Conservation (phyloP, 2,888 invertebrate genomes). For the Orchesella flavescens region DNA sequence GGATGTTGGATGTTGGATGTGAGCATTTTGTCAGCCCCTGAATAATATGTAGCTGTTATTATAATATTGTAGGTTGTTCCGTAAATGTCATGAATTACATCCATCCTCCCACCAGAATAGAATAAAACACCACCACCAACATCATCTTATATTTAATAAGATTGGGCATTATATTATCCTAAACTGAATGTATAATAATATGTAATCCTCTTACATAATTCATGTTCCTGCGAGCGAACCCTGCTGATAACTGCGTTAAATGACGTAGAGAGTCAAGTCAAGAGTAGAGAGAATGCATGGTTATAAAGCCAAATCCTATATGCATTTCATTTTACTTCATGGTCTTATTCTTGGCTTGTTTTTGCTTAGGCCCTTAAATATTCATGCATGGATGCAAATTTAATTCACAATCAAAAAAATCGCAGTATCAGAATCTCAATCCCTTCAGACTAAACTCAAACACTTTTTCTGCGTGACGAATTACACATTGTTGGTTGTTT, state of each 20-base stretch:
- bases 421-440: neutral
- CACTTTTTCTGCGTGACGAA: conserved; percentile 29
- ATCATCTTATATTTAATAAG: too few species aligned
- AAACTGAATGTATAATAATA: too few species aligned
- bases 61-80: too few species aligned
- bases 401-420: neutral
- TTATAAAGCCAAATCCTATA: too few species aligned
- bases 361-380: conserved; percentile 30
- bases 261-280: too few species aligned
- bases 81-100: too few species aligned
- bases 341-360: conserved; percentile 34
- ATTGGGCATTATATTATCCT: conserved; percentile 13
- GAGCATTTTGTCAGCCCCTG: too few species aligned
- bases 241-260: neutral
- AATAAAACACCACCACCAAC: too few species aligned
- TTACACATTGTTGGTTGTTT: neutral
- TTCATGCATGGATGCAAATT: conserved; percentile 12
- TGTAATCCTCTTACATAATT: conserved; percentile 31
- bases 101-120: too few species aligned
- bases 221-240: neutral
- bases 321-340: conserved; percentile 5
- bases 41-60: too few species aligned
- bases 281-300: too few species aligned
- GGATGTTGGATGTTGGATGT: too few species aligned
- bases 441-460: neutral